These are phyloP conservation scores for Dysmachus trigonus DNA, from an alignment of 2,888 invertebrate species.

Conservation along the genomic window DNA sequence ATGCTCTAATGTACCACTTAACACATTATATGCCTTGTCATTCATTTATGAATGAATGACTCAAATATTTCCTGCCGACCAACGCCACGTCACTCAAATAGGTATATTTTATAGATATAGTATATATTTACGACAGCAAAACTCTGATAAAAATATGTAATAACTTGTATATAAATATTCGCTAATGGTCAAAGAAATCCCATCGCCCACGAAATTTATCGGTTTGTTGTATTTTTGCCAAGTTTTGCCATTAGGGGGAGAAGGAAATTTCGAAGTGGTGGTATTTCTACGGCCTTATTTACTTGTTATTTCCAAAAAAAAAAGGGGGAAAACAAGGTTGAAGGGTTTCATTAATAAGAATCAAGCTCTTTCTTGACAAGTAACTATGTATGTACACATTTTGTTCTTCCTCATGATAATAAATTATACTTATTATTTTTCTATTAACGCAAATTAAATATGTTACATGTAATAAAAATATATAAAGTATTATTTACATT, in stretches of 20 bases:
- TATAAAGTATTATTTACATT: no score
- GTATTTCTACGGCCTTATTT: background rate
- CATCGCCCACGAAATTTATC: background rate
- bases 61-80: background rate
- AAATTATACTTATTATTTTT: background rate
- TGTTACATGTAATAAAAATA: no score
- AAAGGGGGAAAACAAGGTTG: background rate
- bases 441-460: no score
- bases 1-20: background rate
- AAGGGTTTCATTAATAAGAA: background rate
- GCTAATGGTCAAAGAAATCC: background rate
- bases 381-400: background rate
- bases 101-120: background rate
- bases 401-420: background rate
- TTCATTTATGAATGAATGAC: background rate
- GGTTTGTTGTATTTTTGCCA: background rate
- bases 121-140: background rate
- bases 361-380: background rate
- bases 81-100: background rate
- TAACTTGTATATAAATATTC: background rate
- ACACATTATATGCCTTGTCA: background rate
- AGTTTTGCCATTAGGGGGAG: background rate
- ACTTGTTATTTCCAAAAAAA: background rate
- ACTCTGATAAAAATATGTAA: background rate
- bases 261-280: background rate